A percentile compares a stretch with the other conserved stretches of the same genome.
Evolutionary conservation across 2,113 vertebrate genomes (phyloP).

Genomic region (Pimephales promelas): DNA sequence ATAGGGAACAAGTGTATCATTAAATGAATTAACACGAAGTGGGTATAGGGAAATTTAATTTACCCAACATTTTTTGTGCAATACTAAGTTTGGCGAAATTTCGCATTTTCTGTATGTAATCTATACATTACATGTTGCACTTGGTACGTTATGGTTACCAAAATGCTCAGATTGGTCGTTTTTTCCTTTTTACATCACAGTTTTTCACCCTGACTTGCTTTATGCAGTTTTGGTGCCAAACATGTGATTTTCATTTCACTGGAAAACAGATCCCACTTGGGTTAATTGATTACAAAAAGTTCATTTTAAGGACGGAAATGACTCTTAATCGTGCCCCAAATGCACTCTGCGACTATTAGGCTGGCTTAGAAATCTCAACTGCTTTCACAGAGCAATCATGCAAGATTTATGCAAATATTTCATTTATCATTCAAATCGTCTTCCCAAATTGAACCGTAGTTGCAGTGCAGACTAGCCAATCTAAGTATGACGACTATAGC

Average conservation of each 20-base stretch:
- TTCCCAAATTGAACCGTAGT: not conserved
- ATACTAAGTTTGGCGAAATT: no score
- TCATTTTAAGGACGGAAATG: not conserved
- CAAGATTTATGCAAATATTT: not conserved
- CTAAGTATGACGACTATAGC: not conserved
- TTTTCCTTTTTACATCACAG: not conserved
- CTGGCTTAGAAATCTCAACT: not conserved
- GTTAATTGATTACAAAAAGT: not conserved
- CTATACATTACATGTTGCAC: not conserved
- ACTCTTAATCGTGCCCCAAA: not conserved
- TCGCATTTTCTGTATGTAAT: not conserved
- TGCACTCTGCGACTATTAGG: not conserved
- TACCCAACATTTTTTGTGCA: no score
- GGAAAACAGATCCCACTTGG: not conserved
- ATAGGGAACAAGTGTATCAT: no score
- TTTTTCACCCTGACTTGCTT: slow-evolving; percentile 2
- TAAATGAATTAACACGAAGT: no score
- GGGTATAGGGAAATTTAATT: no score
- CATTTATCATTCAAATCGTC: not conserved
- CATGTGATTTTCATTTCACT: not conserved
- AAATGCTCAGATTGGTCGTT: not conserved
- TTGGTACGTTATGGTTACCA: no score
- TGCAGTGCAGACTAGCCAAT: not conserved
- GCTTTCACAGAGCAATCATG: not conserved
- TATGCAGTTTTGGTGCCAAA: not conserved